phyloP scores from a whole-genome alignment of 2,888 invertebrate species.

The Diploptera punctata region DNA sequence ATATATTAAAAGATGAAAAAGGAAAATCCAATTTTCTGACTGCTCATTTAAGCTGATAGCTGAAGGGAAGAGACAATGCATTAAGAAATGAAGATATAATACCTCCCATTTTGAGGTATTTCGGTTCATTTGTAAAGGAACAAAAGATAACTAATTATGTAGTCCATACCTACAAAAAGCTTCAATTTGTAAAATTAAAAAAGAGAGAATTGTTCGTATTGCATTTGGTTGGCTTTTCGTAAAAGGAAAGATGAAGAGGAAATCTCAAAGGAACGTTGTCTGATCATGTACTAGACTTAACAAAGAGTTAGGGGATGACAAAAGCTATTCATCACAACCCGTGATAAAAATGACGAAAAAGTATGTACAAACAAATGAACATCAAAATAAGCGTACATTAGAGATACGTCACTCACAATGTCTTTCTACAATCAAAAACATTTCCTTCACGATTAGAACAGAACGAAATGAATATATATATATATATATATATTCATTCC shows the following conservation, averaged over 20 bases:
- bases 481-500: too few species aligned
- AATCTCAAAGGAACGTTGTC: background rate
- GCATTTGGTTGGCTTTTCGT: background rate
- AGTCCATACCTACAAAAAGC: background rate
- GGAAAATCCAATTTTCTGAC: too few species aligned
- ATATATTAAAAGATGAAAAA: too few species aligned
- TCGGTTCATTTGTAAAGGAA: background rate
- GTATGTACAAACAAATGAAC: conserved; percentile 1
- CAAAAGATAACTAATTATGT: background rate
- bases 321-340: conserved; percentile 14
- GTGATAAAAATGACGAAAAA: background rate
- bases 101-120: background rate
- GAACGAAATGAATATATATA: too few species aligned
- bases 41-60: background rate
- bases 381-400: background rate
- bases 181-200: conserved; percentile 18
- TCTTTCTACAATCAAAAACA: too few species aligned
- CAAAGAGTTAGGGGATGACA: background rate
- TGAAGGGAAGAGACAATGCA: background rate
- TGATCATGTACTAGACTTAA: background rate
- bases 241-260: background rate
- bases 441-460: too few species aligned
- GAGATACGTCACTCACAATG: background rate
- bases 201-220: background rate
- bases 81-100: background rate